Evolutionary conservation across 1,140 invertebrate species (phyloP), one percentile per base, ranked within the genome.

Genomic region (Pectinophora gossypiella): DNA sequence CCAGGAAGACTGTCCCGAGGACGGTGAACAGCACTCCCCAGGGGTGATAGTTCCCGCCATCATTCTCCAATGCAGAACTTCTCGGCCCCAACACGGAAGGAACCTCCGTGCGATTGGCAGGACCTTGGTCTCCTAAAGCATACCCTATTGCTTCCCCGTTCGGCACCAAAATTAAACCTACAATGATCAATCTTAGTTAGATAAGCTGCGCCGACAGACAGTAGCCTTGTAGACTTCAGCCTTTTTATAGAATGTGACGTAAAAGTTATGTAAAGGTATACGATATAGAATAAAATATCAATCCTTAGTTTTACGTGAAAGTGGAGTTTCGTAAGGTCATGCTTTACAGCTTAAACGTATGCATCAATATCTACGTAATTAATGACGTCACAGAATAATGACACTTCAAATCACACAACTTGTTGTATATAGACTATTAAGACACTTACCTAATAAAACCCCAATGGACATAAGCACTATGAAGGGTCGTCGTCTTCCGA

Each of bases 11-110:
- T 0, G 97, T 98, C 9, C 98, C 98, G 0, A 99, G 72, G 38
- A 99, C 93, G 0, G 97, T 98, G 64, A 99, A 96, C 64, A 98
- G 91, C 22, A 98, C 93, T 2, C 95, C 95, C 95, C 95, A 97
- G 0, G 94, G 92, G 78, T 96, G 95, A 1, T 83, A 71, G 51
- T 77, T 81, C 2, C 53, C 61, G 9, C 58, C 60, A 10, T 64
- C 36, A 7, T 64, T 71, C 6, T 87, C 85, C 15, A 86, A 53
- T 0, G 68, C 77, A n/a, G 82, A 66, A 55, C 84, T 86, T 15
- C 82, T 58, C 0, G 85, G 77, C 15, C 87, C 79, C 6, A 88
- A 56, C 0, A 66, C 72, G 3, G 84, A 68, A 0, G 82, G 72
- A 1, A 73, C 55, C 10, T 65, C 55, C 0, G 83, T 76, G 4